Conservation (phyloP, 2,888 invertebrate genomes). For the Catocala nupta region DNA sequence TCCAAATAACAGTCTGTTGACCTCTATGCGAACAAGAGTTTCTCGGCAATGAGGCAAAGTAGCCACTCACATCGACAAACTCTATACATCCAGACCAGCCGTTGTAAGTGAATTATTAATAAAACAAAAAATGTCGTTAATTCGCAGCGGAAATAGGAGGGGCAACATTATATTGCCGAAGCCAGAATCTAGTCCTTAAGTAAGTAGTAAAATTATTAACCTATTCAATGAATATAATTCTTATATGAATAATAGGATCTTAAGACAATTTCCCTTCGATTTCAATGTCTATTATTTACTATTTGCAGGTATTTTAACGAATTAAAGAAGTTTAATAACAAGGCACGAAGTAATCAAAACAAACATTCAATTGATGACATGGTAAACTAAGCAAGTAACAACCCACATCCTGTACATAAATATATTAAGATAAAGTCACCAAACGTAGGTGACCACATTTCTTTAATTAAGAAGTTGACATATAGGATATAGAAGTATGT, state of each 20-base stretch:
- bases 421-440: constrained; percentile 9
- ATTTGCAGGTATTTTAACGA: not conserved
- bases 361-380: constrained; percentile 85
- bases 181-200: constrained; percentile 16
- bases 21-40: too few relatives aligned
- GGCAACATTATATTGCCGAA: constrained; percentile 35
- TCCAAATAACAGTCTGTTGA: too few relatives aligned
- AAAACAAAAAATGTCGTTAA: not conserved
- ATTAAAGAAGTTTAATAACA: constrained; percentile 35
- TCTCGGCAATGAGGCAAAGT: too few relatives aligned
- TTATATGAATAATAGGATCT: not conserved
- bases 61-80: too few relatives aligned
- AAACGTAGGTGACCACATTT: constrained; percentile 3
- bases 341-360: constrained; percentile 77
- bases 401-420: constrained; percentile 45
- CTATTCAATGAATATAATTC: not conserved
- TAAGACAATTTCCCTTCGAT: not conserved
- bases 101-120: too few relatives aligned
- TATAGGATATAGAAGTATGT: constrained; percentile 3
- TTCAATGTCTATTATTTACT: not conserved
- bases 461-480: not conserved
- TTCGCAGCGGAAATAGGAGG: constrained; percentile 56
- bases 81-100: too few relatives aligned
- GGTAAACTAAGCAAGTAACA: constrained; percentile 71
- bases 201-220: constrained; percentile 17